These are phyloP conservation scores for Capricornis sumatraensis DNA, from an alignment of 2,113 vertebrate species.

Conservation along the genomic window DNA sequence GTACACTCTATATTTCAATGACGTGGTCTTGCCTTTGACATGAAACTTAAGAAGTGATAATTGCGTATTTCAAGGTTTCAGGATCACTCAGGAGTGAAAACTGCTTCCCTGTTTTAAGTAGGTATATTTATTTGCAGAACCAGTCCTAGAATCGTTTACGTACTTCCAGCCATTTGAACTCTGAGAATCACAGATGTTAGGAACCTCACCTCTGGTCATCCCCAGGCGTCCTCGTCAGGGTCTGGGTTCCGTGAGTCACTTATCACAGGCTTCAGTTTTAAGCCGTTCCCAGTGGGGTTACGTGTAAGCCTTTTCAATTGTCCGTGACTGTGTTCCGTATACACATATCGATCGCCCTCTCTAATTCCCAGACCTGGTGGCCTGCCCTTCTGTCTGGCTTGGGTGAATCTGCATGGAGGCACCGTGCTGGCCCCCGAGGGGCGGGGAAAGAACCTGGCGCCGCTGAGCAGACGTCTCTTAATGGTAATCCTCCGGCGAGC, in stretches of 20 bases:
- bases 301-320: constrained; percentile 54
- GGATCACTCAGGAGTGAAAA: neutral
- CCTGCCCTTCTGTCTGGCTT: constrained; percentile 48
- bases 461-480: constrained; percentile 36
- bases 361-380: constrained; percentile 20
- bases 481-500: constrained; percentile 30
- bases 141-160: neutral
- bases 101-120: neutral
- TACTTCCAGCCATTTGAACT: neutral
- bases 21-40: neutral
- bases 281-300: constrained; percentile 49
- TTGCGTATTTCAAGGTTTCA: neutral
- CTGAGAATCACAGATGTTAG: neutral
- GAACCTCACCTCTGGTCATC: neutral
- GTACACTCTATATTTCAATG: neutral
- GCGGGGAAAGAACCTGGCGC: constrained; percentile 5
- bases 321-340: constrained; percentile 29
- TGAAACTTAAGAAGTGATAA: neutral
- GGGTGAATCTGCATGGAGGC: constrained; percentile 8
- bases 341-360: constrained; percentile 46
- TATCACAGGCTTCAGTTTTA: constrained; percentile 14
- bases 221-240: neutral
- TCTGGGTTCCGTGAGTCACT: constrained; percentile 19
- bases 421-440: constrained; percentile 36
- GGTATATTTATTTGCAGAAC: neutral